Base-by-base conservation (phyloP, 1,140 invertebrate genomes). In the Caenorhabditis brenneri region DNA sequence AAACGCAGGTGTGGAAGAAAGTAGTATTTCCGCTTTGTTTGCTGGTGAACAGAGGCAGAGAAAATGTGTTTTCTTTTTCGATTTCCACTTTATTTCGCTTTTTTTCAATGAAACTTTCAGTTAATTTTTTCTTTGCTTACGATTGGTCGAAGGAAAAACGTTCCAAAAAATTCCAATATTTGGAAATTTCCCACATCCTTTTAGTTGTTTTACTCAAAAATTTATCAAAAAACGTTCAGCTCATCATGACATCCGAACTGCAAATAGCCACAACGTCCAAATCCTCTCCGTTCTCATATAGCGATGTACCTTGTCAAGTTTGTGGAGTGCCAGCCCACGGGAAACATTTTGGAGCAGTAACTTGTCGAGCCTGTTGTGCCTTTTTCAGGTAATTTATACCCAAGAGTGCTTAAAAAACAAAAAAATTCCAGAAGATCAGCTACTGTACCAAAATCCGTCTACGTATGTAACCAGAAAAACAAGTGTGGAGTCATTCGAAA, bases 311-410 rank as follows among this genome's bases (percentile, higher is more conserved):
- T 22, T 83, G 82, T 24, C 74, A 51, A 42, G 53, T 83, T 29
- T 83, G 82, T 60, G 22, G 22, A 1, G 48, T 39, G 19, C 69
- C 69, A 10, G 82, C 82, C 29, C 82, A 83, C 31, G 82, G 82
- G 39, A 58, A 74, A 16, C 82, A 83, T 27, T 83, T 83, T 48
- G 82, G 82, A 39, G 82, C 65, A n/a, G 10, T 83, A 6, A 53
- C 22, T 58, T 83, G 82, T 48, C 24, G 82, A 24, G 82, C 82
- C 0, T 83, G 82, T 60, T 53, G 49, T 12, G 82, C 82, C 1
- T 83, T 83, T 58, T 78, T 83, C 33, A 83, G 82, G 65, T 42
- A 9, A 4, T n/a, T 51, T n/a, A n/a, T 51, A 19, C n/a, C 0
- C 12, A 6, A 42, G 5, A 42, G 5, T 42, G 39, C 39, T 42